Percentiles rank a stretch among this genome's conserved stretches.
These are phyloP conservation scores for Epinotia demarniana DNA, from an alignment of 2,888 invertebrate genomes.

Conservation along the genomic window DNA sequence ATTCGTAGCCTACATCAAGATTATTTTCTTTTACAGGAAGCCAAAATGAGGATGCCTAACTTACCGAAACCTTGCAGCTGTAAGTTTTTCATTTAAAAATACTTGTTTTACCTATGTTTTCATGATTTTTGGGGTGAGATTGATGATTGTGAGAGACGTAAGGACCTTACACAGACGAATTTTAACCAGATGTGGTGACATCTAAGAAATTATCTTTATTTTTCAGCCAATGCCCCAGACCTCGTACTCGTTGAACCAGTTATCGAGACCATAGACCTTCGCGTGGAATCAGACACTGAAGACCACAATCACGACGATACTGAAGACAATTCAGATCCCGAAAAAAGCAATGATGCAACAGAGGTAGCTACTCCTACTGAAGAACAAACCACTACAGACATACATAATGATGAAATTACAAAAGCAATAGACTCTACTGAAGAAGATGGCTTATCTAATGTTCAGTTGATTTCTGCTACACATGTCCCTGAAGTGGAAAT, in stretches of 20 bases:
- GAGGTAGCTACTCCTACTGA: slow-evolving; percentile 28
- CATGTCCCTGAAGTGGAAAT: slow-evolving; percentile 46
- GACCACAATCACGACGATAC: slow-evolving; percentile 42
- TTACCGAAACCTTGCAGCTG: slow-evolving; percentile 48
- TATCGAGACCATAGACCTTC: slow-evolving; percentile 70
- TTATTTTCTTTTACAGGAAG: slow-evolving; percentile 50
- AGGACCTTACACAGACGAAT: too few species aligned
- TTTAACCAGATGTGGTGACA: too few species aligned
- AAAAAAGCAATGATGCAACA: slow-evolving; percentile 44
- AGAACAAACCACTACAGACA: slow-evolving; percentile 36
- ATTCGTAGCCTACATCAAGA: neutral
- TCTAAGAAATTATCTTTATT: neutral
- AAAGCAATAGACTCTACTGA: slow-evolving; percentile 44
- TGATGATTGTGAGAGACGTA: too few species aligned
- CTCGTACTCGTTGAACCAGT: slow-evolving; percentile 64
- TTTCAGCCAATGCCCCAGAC: slow-evolving; percentile 64
- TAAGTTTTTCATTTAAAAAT: slow-evolving; percentile 27
- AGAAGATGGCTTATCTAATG: slow-evolving; percentile 48
- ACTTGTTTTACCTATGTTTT: neutral
- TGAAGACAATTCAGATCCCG: slow-evolving; percentile 28
- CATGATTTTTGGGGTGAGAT: too few species aligned
- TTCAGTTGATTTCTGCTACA: slow-evolving; percentile 45
- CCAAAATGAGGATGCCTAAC: slow-evolving; percentile 49
- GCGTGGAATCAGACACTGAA: slow-evolving; percentile 59
- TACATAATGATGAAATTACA: neutral